phyloP scores from a whole-genome alignment of 2,888 invertebrate genomes.

The Erebia aethiops region DNA sequence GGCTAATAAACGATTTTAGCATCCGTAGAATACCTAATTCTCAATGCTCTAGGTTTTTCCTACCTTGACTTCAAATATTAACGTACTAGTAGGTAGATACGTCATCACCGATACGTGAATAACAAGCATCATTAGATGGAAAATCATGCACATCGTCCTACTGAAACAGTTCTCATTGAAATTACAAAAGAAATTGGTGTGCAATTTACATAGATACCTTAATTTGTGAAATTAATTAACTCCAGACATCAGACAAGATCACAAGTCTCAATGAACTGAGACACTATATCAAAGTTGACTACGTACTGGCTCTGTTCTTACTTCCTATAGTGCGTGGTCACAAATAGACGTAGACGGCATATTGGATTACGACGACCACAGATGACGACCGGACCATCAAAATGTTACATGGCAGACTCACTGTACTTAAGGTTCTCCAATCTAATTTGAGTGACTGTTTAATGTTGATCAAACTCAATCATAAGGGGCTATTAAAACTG shows the following conservation, averaged over 20 bases:
- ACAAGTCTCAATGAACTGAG: too few species aligned
- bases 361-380: not conserved
- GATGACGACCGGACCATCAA: not conserved
- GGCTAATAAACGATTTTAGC: too few species aligned
- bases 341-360: not conserved
- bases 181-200: not conserved
- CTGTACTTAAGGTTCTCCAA: not conserved
- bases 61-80: not conserved
- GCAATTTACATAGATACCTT: too few species aligned
- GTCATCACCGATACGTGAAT: not conserved
- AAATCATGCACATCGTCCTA: not conserved
- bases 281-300: too few species aligned
- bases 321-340: not conserved
- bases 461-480: conserved; percentile 11
- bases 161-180: not conserved
- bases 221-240: too few species aligned
- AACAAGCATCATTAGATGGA: not conserved
- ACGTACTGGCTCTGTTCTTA: too few species aligned
- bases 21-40: too few species aligned
- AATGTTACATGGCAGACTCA: not conserved
- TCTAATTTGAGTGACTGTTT: conserved; percentile 7
- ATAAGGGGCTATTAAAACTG: conserved; percentile 38
- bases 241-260: too few species aligned
- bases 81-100: not conserved
- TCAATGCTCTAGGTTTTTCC: not conserved